Evolutionary conservation across 2,797 vertebrate species (phyloP), one percentile per base, ranked within the genome.

Genomic region (Linurgus olivaceus): DNA sequence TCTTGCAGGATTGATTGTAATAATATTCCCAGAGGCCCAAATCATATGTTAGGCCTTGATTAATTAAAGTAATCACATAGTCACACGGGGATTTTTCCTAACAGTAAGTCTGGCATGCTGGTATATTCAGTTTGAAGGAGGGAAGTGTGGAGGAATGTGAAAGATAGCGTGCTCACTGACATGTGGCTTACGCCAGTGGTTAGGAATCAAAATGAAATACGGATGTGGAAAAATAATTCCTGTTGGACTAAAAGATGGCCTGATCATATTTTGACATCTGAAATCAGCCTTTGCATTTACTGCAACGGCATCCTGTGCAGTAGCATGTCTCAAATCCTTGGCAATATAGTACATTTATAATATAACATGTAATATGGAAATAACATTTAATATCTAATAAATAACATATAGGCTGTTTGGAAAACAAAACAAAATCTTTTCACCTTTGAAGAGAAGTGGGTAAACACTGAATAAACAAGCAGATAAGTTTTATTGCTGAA

Each of bases 21-120:
- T 86, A 75, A 75, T 94, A 86, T 84, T 90, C 94, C 89, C 85
- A 84, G 85, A 66, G 81, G 91, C 51, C 62, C 51, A 75, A 85
- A 80, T 97, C 37, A 13, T 54, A 57, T 66, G 42, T 66, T 86
- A 62, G 58, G 31, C 37, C 47, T 86, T 88, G 89, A 86, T 86
- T 90, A 93, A 95, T 96, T 95, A 87, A 95, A 86, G 54, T 81
- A 87, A 86, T 90, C 81, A 61, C 2, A 18, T 58, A 68, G 72
- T 61, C 67, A 51, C 33, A 7, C 13, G 55, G 81, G 47, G 68
- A 86, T 88, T 92, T 93, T 86, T 76, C 57, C n/a, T 77, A 58
- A 37, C 65, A 84, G 51, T 92, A 81, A 70, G 77, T 93, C 79
- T 95, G 79, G 21, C 31, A 35, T 0, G 1, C 51, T 84, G 44